Base-by-base conservation (phyloP, 2,888 invertebrate genomes). In the Coelopa pilipes region DNA sequence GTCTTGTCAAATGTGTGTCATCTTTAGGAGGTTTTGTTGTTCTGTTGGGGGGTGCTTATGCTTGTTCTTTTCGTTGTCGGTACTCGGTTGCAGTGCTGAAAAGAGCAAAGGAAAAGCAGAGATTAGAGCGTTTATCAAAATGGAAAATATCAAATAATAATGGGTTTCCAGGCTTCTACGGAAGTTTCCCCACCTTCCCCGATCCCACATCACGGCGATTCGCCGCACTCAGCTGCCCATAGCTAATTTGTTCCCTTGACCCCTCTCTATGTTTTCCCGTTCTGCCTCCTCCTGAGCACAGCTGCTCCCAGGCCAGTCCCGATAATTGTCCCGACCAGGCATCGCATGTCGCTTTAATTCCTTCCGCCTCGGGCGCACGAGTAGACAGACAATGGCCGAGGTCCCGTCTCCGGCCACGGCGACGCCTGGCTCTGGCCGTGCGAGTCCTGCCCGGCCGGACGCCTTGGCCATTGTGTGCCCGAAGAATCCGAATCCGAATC, bases 1-100 rank as follows among this genome's bases (percentile, higher is more conserved):
- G 75, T 73, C 72, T 82, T 82, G 83, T 82, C 83, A 82, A 81
- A 81, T 82, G 76, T 76, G 76, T 76, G 78, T 77, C 78, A 80
- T 74, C 34, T 74, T 65, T 67, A 72, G 34, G 65, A 45, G 49
- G 9, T 21, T 59, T 47, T 65, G 11, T 49, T 46, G 60, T 60
- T 45, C 17, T n/a, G 19, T 17, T 13, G 10, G 19, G 9, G 57
- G 45, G 3, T 69, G 17, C n/a, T 10, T 3, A 59, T 7, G 17
- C 19, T 59, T 55, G 17, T 55, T 11, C 13, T 49, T 49, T 49
- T n/a, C 34, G 34, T 34, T 34, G 2, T 34, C 34, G 34, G 34
- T 34, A 34, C 7, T 34, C 34, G 34, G 34, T 34, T 10, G n/a
- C 0, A 45, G 63, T 19, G 50, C 71, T 71, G 63, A 5, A 63